Base-by-base conservation (phyloP, 2,113 vertebrate species). In the Melanostigma gelatinosum region DNA sequence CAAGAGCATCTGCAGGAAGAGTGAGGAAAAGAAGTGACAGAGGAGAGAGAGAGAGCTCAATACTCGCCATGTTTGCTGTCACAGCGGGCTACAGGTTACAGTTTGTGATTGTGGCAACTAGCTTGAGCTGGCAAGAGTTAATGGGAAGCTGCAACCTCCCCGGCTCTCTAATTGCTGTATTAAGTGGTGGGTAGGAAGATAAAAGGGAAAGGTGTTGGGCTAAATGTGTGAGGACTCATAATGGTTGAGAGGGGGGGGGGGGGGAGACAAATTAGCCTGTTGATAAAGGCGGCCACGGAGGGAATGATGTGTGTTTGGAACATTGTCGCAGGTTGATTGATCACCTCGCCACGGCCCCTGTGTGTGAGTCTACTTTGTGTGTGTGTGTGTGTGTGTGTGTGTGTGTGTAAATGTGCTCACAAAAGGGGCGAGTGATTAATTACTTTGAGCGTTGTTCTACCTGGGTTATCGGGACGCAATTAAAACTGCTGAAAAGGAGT, bases 241-340 rank as follows among this genome's bases (percentile, higher is more conserved):
- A 86, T 84, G 86, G 84, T 89, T 87, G 78, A 89, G 87, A 82
- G 80, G 79, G 85, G 84, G 80, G 78, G 74, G 78, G 74, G 72
- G 74, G 78, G 74, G 80, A 93, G 90, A 93, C 89, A 94, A 93
- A 94, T 93, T 84, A 86, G 90, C 85, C 84, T 85, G 89, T 89
- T 92, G 92, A 93, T 89, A 89, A 89, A 88, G 63, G 84, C 54
- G 76, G 70, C 80, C 70, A 75, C 74, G 72, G 73, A 75, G 70
- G 80, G 82, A 88, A 82, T 22, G 80, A 85, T 77, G 84, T 70
- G 90, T 86, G 84, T 88, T 80, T 83, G 80, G 69, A 89, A 85
- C 76, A 72, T 54, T 76, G 87, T 82, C 68, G 54, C 44, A 34
- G 77, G 54, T 83, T 92, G 90, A 93, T 88, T 80, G 88, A 95